Evolutionary conservation across 2,888 invertebrate genomes (phyloP), one percentile per base, ranked within the genome.

Genomic region (Notodonta ziczac): DNA sequence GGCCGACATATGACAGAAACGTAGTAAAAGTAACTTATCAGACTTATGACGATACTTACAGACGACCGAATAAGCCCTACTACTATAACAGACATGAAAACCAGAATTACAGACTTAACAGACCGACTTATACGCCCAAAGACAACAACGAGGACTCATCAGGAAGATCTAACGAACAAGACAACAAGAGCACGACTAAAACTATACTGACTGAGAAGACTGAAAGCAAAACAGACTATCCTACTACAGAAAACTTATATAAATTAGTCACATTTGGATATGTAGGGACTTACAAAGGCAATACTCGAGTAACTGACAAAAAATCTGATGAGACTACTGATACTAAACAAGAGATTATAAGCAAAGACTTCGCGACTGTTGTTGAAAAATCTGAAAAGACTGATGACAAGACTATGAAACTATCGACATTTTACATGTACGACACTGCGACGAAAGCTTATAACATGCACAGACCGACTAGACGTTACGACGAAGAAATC

Each of bases 261-360:
- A 93, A 91, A 84, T 82, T 94, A 59, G 86, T 93, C 59, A 94
- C 94, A 67, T 94, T 94, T 70, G 90, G 93, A 35, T 94, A 94
- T 65, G 88, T 94, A 69, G 94, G 94, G 9, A 93, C 87, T 61
- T 93, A 93, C 69, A 92, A 81, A 84, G 90, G 90, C 66, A 76
- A 73, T 61, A 68, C 72, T 32, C 73, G 39, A n/a, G 5, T 57
- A 12, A 66, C 71, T 59, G 72, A 74, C 61, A 58, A 76, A 59
- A 70, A 56, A 9, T 54, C 58, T 57, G 59, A 65, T 14, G 40
- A 42, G 32, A 67, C 65, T 72, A 59, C 60, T 51, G 57, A 14
- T 9, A 57, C 40, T 53, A 82, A 80, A 72, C 69, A 74, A 63
- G 85, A 86, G 48, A 66, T 72, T 52, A 79, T 86, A 7, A 92